Evolutionary conservation across 2,113 vertebrate species (phyloP), one percentile per base, ranked within the genome.

Genomic region (Nyctibius bracteatus): DNA sequence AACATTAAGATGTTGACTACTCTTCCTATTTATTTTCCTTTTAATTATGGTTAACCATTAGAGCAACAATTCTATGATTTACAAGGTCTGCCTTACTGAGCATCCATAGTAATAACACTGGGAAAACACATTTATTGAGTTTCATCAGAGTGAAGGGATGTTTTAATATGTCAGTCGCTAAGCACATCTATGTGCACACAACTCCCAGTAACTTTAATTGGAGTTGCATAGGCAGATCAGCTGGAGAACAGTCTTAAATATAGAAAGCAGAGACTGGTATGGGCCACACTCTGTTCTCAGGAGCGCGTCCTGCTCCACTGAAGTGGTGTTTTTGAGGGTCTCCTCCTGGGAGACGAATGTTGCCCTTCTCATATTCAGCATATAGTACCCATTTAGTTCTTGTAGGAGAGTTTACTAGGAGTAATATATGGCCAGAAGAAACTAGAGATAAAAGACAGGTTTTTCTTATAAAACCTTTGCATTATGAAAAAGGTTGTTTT

Each of bases 11-110:
- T 58, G 70, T 92, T 77, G 90, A 63, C 66, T 85, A 18, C 58
- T 71, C 52, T 83, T 97, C 67, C 24, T 71, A 21, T 86, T 94
- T 86, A 55, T 80, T 85, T 96, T 93, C 43, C 71, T 97, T 89
- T 92, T 95, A 92, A 91, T 97, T 95, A 82, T 31, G 31, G 46
- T 94, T 90, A 96, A 90, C 58, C 78, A 55, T 97, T 94, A 95
- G 61, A 97, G 44, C 80, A 90, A 92, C 46, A 90, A 66, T 96
- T 97, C 61, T n/a, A 46, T 71, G 91, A 46, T 89, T 97, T 96
- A 57, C 51, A 91, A 88, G 92, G 54, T 88, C 81, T 74, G 96
- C 57, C 88, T 94, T 96, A 81, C 63, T 30, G 84, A 72, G 46
- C 62, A 94, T 94, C 86, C 88, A 11, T 87, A 89, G 58, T 90